phyloP scores from a whole-genome alignment of 2,113 vertebrate species.

The Hassar affinis region DNA sequence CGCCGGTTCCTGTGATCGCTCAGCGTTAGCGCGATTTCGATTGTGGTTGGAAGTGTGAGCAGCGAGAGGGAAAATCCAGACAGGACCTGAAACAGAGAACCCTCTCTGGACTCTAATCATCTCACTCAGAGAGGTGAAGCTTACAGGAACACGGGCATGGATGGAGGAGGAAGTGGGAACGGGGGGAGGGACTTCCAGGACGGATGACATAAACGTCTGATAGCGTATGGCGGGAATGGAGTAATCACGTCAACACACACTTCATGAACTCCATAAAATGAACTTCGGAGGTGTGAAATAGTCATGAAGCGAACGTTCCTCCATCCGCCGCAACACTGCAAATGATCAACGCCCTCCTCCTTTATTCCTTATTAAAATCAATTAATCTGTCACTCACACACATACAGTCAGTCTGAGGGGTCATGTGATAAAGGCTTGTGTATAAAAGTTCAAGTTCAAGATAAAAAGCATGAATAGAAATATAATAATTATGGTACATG shows the following conservation, averaged over 20 bases:
- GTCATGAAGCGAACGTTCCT: too few species aligned
- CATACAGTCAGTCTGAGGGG: too few species aligned
- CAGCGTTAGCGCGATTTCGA: not conserved
- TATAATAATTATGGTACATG: too few species aligned
- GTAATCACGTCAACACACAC: conserved; percentile 5
- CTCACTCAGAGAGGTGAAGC: conserved; percentile 28
- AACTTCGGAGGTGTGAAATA: too few species aligned
- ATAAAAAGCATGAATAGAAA: too few species aligned
- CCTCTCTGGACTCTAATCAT: conserved; percentile 10
- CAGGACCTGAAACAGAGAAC: conserved; percentile 8
- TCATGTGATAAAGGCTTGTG: too few species aligned
- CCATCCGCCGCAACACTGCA: too few species aligned
- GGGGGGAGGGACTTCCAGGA: conserved; percentile 22
- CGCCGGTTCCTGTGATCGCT: not conserved
- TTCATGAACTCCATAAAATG: not conserved
- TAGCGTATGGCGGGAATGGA: conserved; percentile 35
- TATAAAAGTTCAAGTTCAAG: too few species aligned
- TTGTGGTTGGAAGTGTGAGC: not conserved
- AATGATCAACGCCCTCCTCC: too few species aligned
- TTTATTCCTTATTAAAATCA: too few species aligned
- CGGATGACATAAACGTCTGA: conserved; percentile 4
- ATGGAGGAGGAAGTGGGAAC: not conserved
- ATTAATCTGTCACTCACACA: too few species aligned
- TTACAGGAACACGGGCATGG: conserved; percentile 16
- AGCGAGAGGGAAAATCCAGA: conserved; percentile 33